A percentile compares a stretch with the other conserved stretches of the same genome.
phyloP scores from a whole-genome alignment of 2,888 invertebrate genomes.

The Agonopterix alstromeriana region DNA sequence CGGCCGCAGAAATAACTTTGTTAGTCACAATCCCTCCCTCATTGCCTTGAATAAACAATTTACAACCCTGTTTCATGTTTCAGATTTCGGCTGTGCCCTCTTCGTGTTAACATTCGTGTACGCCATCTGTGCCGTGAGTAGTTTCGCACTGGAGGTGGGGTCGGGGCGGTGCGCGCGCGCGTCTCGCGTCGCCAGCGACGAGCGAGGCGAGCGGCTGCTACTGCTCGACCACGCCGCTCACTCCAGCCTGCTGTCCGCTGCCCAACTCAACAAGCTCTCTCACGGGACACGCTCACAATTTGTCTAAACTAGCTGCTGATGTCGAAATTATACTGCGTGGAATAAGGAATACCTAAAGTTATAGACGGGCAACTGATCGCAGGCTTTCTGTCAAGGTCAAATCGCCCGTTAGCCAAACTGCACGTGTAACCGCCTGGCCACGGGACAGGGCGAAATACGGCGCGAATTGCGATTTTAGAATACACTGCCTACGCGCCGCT shows the following conservation, averaged over 20 bases:
- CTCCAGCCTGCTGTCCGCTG: slow-evolving; percentile 62
- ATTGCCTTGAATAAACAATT: too few species aligned
- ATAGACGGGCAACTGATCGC: background rate
- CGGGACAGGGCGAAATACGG: too few species aligned
- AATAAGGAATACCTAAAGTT: background rate
- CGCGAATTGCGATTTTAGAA: too few species aligned
- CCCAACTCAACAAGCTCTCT: slow-evolving; percentile 59
- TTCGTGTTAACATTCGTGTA: slow-evolving; percentile 62
- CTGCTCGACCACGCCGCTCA: slow-evolving; percentile 64
- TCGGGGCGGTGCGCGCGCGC: slow-evolving; percentile 38
- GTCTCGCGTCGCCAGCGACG: slow-evolving; percentile 32
- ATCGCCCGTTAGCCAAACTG: background rate
- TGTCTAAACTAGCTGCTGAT: slow-evolving; percentile 31
- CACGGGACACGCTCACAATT: slow-evolving; percentile 59
- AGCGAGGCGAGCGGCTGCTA: slow-evolving; percentile 56
- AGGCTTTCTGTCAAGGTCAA: too few species aligned
- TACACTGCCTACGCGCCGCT: too few species aligned
- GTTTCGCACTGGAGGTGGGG: slow-evolving; percentile 57
- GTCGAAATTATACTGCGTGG: background rate
- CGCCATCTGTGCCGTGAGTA: slow-evolving; percentile 64
- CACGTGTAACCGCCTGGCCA: background rate
- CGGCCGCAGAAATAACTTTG: too few species aligned
- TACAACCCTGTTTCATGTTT: slow-evolving; percentile 12
- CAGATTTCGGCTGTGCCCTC: slow-evolving; percentile 58
- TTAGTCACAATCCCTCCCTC: too few species aligned